A percentile compares a stretch with the other conserved stretches of the same genome.
Evolutionary conservation across 2,113 vertebrate genomes (phyloP).

Genomic region (Pteropus alecto): DNA sequence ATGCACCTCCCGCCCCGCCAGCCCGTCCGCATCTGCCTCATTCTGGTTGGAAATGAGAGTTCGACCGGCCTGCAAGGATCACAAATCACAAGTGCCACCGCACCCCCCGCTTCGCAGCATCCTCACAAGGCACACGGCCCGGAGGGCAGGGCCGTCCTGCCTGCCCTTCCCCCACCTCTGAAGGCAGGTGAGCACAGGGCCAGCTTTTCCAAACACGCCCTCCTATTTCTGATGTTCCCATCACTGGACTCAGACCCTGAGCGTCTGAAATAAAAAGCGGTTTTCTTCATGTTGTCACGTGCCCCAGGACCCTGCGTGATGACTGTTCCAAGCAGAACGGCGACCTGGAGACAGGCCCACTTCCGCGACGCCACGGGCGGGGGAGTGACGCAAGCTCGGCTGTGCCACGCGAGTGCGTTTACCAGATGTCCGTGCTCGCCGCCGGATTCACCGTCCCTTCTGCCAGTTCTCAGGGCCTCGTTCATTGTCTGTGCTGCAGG

Average conservation of each 20-base stretch:
- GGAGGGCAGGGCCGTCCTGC: background rate
- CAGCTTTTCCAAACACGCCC: background rate
- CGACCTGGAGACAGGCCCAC: no score
- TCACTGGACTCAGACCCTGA: background rate
- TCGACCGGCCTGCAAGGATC: background rate
- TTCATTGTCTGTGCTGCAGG: background rate
- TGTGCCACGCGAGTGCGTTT: background rate
- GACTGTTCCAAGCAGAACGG: background rate
- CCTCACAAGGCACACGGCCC: background rate
- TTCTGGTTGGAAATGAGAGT: background rate
- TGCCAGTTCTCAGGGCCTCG: background rate
- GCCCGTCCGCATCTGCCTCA: background rate
- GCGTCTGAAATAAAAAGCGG: background rate
- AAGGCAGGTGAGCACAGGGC: background rate
- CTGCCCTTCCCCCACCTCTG: background rate
- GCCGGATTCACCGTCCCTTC: background rate
- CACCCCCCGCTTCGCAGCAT: rapidly evolving
- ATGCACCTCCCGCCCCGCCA: background rate
- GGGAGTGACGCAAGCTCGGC: background rate
- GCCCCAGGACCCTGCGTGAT: background rate
- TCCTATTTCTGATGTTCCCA: background rate
- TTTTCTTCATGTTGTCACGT: background rate
- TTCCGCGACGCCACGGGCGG: background rate
- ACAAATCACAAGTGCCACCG: background rate
- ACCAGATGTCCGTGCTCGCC: background rate